Evolutionary conservation across 2,113 vertebrate species (phyloP).

Genomic region (Centrocercus urophasianus): DNA sequence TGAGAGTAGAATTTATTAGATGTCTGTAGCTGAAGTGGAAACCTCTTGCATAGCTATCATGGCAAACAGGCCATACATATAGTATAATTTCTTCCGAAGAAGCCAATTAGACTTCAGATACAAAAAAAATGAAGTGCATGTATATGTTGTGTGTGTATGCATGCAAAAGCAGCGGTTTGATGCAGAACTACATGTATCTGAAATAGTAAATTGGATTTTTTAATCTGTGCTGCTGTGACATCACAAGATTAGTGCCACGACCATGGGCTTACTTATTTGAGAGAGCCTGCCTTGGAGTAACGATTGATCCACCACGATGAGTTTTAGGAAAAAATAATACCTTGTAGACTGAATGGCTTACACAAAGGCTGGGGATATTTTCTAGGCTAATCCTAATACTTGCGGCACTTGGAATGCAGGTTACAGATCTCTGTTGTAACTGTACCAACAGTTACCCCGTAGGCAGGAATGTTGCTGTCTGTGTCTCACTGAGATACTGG

Average conservation of each 20-base stretch:
- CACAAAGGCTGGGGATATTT: neutral
- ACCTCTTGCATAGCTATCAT: neutral
- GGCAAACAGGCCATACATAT: neutral
- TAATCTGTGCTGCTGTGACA: neutral
- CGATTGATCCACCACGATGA: neutral
- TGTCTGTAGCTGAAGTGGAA: neutral
- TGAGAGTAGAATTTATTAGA: neutral
- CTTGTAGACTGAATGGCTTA: neutral
- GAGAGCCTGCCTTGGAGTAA: neutral
- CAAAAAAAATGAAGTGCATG: neutral
- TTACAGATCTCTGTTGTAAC: neutral
- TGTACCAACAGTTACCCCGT: neutral
- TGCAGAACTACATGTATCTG: neutral
- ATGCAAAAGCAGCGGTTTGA: neutral
- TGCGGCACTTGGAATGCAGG: neutral
- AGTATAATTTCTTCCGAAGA: neutral
- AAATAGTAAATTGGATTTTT: neutral
- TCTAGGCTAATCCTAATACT: neutral
- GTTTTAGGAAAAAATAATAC: neutral
- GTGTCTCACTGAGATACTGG: neutral
- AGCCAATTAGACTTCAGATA: neutral
- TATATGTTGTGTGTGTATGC: accelerated
- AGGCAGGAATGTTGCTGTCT: neutral
- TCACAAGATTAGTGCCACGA: neutral
- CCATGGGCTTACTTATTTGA: neutral